Evolutionary conservation across 2,797 vertebrate genomes (phyloP).

Genomic region (Alfaro cultratus): DNA sequence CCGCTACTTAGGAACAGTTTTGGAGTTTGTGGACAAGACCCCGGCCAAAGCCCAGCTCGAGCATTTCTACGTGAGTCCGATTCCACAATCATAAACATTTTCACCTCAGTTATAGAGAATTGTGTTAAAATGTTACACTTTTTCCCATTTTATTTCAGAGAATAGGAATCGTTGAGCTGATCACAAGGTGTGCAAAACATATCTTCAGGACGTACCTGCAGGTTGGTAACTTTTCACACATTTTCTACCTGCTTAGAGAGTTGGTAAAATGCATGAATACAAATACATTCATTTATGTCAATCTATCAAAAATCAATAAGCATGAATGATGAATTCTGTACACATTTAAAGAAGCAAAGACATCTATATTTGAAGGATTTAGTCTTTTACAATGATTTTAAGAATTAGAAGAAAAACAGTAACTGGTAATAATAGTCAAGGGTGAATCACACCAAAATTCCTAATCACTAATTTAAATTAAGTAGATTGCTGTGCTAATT

Average conservation of each 20-base stretch:
- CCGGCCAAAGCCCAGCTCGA: slow-evolving; percentile 89
- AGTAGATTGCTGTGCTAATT: background rate
- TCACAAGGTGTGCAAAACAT: slow-evolving; percentile 97
- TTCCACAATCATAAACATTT: background rate
- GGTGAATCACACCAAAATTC: background rate
- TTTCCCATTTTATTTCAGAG: slow-evolving; percentile 77
- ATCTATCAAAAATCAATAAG: background rate
- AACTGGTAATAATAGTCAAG: background rate
- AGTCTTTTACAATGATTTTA: background rate
- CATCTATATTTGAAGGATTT: too few relatives aligned
- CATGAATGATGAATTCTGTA: background rate
- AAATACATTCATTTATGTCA: background rate
- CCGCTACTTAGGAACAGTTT: slow-evolving; percentile 92
- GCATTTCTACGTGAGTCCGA: slow-evolving; percentile 90
- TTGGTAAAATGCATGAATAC: background rate
- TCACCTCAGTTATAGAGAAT: background rate
- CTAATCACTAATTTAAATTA: background rate
- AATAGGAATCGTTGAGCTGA: slow-evolving; percentile 95
- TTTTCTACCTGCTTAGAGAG: background rate
- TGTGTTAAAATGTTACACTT: slow-evolving; percentile 15
- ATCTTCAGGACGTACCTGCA: slow-evolving; percentile 99
- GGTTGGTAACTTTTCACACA: slow-evolving; percentile 76
- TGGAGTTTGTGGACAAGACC: slow-evolving; percentile 89
- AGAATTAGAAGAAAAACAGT: background rate
- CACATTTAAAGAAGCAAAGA: background rate